Percentiles rank a stretch among this genome's conserved stretches.
These are phyloP conservation scores for Eueides isabella DNA, from an alignment of 1,140 invertebrate species.

Conservation along the genomic window DNA sequence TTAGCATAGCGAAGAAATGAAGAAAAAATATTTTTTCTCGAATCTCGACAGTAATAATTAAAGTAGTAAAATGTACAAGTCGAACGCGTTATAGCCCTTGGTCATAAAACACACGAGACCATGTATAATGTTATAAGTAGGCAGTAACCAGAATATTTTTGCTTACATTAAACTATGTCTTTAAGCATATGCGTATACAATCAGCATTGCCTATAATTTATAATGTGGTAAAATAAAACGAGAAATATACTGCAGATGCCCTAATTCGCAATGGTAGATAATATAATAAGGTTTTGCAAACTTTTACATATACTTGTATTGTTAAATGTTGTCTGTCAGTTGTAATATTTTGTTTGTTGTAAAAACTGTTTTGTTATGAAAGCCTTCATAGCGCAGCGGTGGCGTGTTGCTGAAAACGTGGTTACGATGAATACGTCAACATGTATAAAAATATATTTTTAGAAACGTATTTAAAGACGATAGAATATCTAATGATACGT, in stretches of 20 bases:
- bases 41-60: background rate
- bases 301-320: background rate
- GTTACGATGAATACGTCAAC: too few relatives aligned
- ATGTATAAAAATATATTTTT: too few relatives aligned
- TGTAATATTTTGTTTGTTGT: too few relatives aligned
- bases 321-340: too few relatives aligned
- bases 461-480: too few relatives aligned
- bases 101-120: constrained; percentile 44
- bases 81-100: constrained; percentile 21
- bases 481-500: too few relatives aligned
- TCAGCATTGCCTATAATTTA: constrained; percentile 25
- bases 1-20: too few relatives aligned
- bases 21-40: background rate
- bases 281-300: background rate
- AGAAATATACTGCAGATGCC: constrained; percentile 3
- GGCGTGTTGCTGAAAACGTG: too few relatives aligned
- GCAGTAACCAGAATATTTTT: constrained; percentile 51
- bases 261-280: constrained; percentile 7
- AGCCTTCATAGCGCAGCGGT: too few relatives aligned
- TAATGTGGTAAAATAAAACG: constrained; percentile 26
- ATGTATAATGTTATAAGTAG: constrained; percentile 42
- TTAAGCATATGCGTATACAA: constrained; percentile 38
- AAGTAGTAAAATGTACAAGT: background rate
- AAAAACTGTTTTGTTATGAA: too few relatives aligned
- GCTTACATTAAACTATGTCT: constrained; percentile 47